Percentiles rank a stretch among this genome's conserved stretches.
phyloP scores from a whole-genome alignment of 1,140 invertebrate species.

The Mylabris phalerata region DNA sequence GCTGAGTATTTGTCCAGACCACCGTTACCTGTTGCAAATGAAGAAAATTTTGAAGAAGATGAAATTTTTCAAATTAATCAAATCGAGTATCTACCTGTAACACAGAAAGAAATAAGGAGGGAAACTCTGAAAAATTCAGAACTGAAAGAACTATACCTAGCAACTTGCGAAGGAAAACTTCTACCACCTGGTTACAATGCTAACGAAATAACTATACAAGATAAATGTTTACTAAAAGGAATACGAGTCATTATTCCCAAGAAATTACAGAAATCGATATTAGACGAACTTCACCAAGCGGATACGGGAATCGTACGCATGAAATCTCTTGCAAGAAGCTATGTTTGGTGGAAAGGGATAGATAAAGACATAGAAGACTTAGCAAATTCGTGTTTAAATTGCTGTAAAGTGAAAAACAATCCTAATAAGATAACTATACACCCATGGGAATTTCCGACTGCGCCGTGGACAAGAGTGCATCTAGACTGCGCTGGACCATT shows the following conservation, averaged over 20 bases:
- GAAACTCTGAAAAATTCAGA: neutral
- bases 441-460: conserved; percentile 24
- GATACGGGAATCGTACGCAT: conserved; percentile 27
- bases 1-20: conserved; percentile 7
- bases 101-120: neutral
- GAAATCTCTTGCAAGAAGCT: conserved; percentile 25
- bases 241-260: conserved; percentile 7
- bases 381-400: conserved; percentile 23
- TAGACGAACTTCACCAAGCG: conserved; percentile 4
- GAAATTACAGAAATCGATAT: neutral
- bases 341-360: conserved; percentile 21
- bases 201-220: neutral
- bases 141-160: neutral
- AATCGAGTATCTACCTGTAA: neutral
- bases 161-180: conserved; percentile 15
- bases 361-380: conserved; percentile 30
- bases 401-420: conserved; percentile 17
- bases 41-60: neutral
- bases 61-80: neutral
- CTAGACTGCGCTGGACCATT: conserved; percentile 27
- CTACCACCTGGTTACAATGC: neutral
- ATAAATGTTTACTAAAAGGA: neutral
- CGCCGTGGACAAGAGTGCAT: conserved; percentile 23
- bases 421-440: conserved; percentile 23
- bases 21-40: neutral